Conservation (phyloP, 2,113 vertebrate genomes). For the Lethenteron camtschaticum region DNA sequence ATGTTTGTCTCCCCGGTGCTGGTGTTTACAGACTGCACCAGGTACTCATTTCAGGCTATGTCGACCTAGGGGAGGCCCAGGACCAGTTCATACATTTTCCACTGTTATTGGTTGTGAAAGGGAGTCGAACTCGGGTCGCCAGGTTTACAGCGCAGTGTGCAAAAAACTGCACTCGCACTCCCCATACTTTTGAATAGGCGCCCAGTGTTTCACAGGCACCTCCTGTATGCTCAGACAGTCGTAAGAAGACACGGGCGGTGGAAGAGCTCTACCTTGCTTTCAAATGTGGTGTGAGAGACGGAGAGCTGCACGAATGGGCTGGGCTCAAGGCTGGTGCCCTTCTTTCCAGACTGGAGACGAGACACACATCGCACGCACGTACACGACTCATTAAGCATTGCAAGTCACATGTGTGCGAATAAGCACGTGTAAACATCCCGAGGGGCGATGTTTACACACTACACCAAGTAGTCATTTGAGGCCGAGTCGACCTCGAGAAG, state of each 20-base stretch:
- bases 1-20: no score
- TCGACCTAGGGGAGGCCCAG: background rate
- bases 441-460: no score
- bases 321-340: constrained; percentile 55
- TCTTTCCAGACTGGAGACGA: constrained; percentile 58
- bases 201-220: background rate
- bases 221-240: background rate
- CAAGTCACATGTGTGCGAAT: no score
- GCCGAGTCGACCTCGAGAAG: no score
- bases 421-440: no score
- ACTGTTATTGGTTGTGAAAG: background rate
- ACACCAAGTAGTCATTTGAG: no score
- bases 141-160: background rate
- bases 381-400: no score
- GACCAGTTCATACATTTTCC: background rate
- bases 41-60: no score
- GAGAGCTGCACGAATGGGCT: constrained; percentile 65
- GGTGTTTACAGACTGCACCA: no score
- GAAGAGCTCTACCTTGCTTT: constrained; percentile 55
- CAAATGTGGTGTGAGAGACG: constrained; percentile 47
- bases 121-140: background rate
- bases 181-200: background rate
- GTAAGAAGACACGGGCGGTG: background rate
- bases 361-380: background rate
- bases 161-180: background rate